Evolutionary conservation across 2,113 vertebrate species (phyloP), one percentile per base, ranked within the genome.

Genomic region (Mus spicilegus): DNA sequence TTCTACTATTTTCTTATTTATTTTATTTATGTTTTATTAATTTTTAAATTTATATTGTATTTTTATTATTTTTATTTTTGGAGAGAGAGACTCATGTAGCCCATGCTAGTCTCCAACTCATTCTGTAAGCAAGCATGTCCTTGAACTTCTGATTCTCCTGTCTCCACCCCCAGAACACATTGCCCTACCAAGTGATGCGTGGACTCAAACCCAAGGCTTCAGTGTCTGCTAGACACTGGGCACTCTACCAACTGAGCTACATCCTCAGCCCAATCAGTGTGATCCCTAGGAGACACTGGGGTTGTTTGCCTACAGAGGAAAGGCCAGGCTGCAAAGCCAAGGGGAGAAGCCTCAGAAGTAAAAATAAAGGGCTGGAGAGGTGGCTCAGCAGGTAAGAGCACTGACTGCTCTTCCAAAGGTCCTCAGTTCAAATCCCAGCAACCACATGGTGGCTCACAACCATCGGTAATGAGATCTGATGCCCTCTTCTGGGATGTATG

Each of bases 131-230:
- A 36, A 36, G 30, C 9, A 30, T 8, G 19, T 7, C 20, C 85
- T 87, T 70, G 30, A 70, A 24, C 42, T 65, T 67, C 42, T 67
- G 39, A 46, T 46, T 49, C 61, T 36, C 9, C 81, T 3, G 4
- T 42, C 42, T 49, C 42, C 42, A 30, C 28, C 28, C 5, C 22
- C 82, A 46, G 82, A 65, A 39, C 28, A 30, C 39, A 20, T 8
- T 26, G 19, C 26, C 39, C 17, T 33, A 39, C 8, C 0, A 0
- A 46, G 61, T 33, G 58, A 5, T 28, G 0, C 2, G 16, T 10
- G 39, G 61, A 85, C 7, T 65, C 39, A 63, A 61, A 42, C 13
- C 20, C 81, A 24, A 61, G 56, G 36, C 36, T 39, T 58, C 33
- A 26, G 80, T 3, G 20, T n/a, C 5, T n/a, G 54, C 17, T n/a